A percentile compares a stretch with the other conserved stretches of the same genome.
These are phyloP conservation scores for Chromobotia macracanthus DNA, from an alignment of 2,797 vertebrate species.

Conservation along the genomic window DNA sequence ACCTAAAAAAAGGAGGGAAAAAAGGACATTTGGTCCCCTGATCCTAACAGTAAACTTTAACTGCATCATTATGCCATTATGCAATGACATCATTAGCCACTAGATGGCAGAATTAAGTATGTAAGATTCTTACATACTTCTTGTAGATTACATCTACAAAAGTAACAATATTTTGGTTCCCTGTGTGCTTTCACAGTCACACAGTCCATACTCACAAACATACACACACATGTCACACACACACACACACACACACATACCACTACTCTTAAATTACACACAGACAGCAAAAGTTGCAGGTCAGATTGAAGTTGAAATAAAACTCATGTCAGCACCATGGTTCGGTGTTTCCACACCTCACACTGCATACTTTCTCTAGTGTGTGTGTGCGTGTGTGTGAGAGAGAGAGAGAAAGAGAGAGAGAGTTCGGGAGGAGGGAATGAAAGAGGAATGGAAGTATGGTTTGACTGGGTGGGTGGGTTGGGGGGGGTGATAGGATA, in stretches of 20 bases:
- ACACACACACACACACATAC: neutral
- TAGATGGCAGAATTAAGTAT: neutral
- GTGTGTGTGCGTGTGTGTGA: slow-evolving; percentile 14
- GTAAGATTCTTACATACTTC: no score
- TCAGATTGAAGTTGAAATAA: slow-evolving; percentile 53
- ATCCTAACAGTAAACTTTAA: neutral
- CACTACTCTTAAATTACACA: slow-evolving; percentile 47
- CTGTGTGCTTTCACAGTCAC: neutral
- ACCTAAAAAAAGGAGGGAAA: no score
- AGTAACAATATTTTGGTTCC: no score
- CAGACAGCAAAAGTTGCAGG: slow-evolving; percentile 41
- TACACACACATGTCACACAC: neutral
- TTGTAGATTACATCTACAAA: no score
- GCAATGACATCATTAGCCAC: neutral
- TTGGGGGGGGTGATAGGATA: neutral
- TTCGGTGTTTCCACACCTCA: slow-evolving; percentile 51
- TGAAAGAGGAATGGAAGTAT: neutral
- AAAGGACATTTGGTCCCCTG: no score
- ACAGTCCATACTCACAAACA: slow-evolving; percentile 3
- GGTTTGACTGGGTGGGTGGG: neutral
- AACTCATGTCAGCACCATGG: slow-evolving; percentile 46
- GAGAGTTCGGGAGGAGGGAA: neutral
- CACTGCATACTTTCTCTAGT: neutral
- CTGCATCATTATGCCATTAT: no score
- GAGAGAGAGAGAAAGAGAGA: neutral